Conservation (phyloP, 2,888 invertebrate species). For the Limnephilus lunatus region DNA sequence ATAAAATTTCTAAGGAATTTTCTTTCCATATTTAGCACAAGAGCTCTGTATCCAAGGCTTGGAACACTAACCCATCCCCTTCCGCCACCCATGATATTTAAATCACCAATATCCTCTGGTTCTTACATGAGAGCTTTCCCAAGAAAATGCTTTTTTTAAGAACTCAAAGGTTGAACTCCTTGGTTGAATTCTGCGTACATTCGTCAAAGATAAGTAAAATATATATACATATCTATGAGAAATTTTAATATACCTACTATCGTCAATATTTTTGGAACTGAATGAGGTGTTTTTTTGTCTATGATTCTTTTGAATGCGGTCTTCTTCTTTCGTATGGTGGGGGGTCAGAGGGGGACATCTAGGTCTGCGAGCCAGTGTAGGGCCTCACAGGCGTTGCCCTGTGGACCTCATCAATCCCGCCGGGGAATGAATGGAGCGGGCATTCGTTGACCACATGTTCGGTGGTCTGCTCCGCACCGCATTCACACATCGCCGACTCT, state of each 20-base stretch:
- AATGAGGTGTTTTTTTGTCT: not conserved
- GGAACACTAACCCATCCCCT: not conserved
- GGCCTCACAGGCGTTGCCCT: too few relatives aligned
- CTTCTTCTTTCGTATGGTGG: too few relatives aligned
- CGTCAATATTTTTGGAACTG: not conserved
- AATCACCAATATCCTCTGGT: too few relatives aligned
- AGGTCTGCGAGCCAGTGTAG: too few relatives aligned
- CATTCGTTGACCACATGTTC: too few relatives aligned
- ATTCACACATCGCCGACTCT: too few relatives aligned
- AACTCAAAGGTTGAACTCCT: not conserved
- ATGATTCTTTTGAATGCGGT: not conserved
- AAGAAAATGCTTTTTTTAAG: not conserved
- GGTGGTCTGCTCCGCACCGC: too few relatives aligned
- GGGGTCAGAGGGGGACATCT: too few relatives aligned
- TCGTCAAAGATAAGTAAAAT: not conserved
- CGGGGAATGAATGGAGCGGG: too few relatives aligned
- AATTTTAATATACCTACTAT: not conserved
- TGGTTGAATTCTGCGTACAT: not conserved
- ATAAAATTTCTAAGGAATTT: not conserved
- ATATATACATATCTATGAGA: not conserved
- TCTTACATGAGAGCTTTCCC: not conserved
- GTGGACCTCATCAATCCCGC: too few relatives aligned
- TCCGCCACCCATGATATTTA: not conserved
- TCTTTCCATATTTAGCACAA: not conserved
- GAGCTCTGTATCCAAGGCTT: not conserved